Evolutionary conservation across 2,888 invertebrate genomes (phyloP), one percentile per base, ranked within the genome.

Genomic region (Drosophila mettleri): DNA sequence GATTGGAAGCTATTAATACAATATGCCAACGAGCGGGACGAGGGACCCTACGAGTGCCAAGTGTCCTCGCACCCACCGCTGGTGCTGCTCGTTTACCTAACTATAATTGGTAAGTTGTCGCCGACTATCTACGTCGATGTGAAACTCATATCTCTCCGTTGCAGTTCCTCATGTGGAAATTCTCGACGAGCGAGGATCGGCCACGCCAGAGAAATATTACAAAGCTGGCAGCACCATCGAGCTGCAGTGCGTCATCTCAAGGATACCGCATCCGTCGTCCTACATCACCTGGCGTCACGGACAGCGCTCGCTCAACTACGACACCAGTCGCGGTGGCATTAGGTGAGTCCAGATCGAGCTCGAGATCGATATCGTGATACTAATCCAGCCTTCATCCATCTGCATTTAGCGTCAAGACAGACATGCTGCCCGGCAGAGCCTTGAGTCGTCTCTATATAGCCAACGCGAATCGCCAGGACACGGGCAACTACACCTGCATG

Each of bases 191-290:
- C 94, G 96, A 78, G 96, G 96, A 16, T 94, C 95, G 33, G 94
- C 95, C 38, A 94, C 96, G 0, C 95, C 95, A 70, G 96, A 96
- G 93, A 96, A 96, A 92, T 96, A 96, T 92, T 96, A 96, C 93
- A 96, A 96, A 91, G 95, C 95, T 80, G 96, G 96, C 33, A 96
- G 96, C 79, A 96, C 96, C 80, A 96, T 96, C 87, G 96, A 96
- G 91, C 93, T 97, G 63, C 95, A 96, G 82, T 97, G 97, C 90
- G 94, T 96, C 80, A 95, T 97, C 90, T 96, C 96, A 86, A 95
- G 95, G 91, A 95, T 96, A 62, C 96, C 96, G 6, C 95, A 95
- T 89, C 95, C 95, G 8, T 94, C 95, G 51, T 94, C 95, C 36
- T 96, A 95, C 89, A 96, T 97, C 85, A 94, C 95, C 89, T 97